These are phyloP conservation scores for Ramphastos sulfuratus DNA, from an alignment of 2,113 vertebrate species.

Conservation along the genomic window DNA sequence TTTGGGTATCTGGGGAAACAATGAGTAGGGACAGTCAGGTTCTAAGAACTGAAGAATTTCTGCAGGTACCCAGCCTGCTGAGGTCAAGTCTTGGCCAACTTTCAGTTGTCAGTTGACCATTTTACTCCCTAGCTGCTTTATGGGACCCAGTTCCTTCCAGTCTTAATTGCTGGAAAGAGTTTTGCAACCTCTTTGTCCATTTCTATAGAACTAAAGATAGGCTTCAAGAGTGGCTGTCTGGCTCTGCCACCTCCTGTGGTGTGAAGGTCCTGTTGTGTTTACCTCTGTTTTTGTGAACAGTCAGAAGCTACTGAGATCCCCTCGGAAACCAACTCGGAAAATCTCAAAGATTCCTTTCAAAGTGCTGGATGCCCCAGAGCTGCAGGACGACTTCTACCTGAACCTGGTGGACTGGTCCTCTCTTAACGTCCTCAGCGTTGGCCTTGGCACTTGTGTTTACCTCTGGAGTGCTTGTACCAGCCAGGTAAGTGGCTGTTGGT, in stretches of 20 bases:
- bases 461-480: slow-evolving; percentile 99
- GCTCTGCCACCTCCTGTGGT: background rate
- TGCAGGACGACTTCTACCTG: slow-evolving; percentile 98
- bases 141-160: background rate
- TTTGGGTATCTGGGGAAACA: background rate
- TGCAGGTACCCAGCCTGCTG: background rate
- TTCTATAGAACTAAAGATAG: background rate
- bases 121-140: background rate
- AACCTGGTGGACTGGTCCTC: slow-evolving; percentile 99
- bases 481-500: slow-evolving; percentile 77
- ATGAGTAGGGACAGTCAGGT: background rate
- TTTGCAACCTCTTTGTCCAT: background rate
- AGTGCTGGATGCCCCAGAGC: slow-evolving; percentile 94
- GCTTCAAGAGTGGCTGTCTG: background rate
- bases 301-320: slow-evolving; percentile 93
- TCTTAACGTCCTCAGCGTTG: slow-evolving; percentile 95
- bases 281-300: slow-evolving; percentile 64
- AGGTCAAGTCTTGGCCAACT: background rate
- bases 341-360: slow-evolving; percentile 99
- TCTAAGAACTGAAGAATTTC: background rate
- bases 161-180: background rate
- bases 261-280: background rate
- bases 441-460: slow-evolving; percentile 96
- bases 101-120: background rate
- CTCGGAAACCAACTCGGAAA: slow-evolving; percentile 95